A percentile compares a stretch with the other conserved stretches of the same genome.
Conservation (phyloP, 1,140 invertebrate species). For the Neocloeon triangulifer region DNA sequence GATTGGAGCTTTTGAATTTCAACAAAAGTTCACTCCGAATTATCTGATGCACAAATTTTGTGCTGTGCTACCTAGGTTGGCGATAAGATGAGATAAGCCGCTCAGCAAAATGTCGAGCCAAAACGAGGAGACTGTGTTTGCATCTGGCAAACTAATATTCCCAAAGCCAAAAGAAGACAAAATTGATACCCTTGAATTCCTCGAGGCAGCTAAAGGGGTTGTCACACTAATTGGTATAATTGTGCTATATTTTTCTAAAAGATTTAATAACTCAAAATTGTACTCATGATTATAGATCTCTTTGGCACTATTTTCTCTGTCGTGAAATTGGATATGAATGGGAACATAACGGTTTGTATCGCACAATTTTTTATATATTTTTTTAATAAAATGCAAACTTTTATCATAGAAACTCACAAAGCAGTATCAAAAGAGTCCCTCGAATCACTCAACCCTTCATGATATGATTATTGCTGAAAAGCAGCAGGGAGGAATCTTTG, state of each 20-base stretch:
- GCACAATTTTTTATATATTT: too few species aligned
- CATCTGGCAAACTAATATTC: too few species aligned
- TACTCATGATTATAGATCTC: not conserved
- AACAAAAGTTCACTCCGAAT: too few species aligned
- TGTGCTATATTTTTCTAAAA: not conserved
- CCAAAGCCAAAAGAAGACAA: slow-evolving; percentile 21
- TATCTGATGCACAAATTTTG: too few species aligned
- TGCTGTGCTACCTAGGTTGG: too few species aligned
- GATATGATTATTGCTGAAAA: slow-evolving; percentile 36
- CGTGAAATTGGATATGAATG: slow-evolving; percentile 46
- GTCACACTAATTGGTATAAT: slow-evolving; percentile 31
- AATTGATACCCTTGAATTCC: slow-evolving; percentile 33
- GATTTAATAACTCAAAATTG: slow-evolving; percentile 2
- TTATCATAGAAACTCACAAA: slow-evolving; percentile 30
- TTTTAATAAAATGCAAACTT: too few species aligned
- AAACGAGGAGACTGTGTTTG: too few species aligned
- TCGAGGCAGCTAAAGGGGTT: slow-evolving; percentile 30
- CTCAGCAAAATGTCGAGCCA: too few species aligned
- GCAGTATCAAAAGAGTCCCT: slow-evolving; percentile 23
- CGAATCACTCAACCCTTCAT: slow-evolving; percentile 31
- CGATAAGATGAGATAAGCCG: too few species aligned
- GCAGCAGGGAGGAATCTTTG: slow-evolving; percentile 19
- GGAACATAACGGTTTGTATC: slow-evolving; percentile 46
- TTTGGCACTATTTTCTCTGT: slow-evolving; percentile 46
- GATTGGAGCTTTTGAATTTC: too few species aligned